Conservation (phyloP, 2,888 invertebrate genomes). For the Julus scandinavius region DNA sequence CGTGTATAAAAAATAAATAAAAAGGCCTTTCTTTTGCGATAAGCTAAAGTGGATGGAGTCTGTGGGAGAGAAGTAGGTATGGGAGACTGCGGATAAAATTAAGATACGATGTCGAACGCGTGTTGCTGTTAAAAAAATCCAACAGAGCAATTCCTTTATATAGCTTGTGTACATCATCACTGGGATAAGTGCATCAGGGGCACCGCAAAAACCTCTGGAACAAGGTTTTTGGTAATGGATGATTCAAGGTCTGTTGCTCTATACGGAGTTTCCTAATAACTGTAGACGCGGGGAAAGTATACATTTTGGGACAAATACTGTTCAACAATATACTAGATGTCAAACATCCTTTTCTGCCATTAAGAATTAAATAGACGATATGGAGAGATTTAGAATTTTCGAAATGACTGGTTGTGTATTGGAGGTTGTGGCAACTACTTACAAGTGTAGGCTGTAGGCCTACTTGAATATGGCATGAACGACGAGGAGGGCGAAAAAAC, state of each 20-base stretch:
- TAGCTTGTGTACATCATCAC: neutral
- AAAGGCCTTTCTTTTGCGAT: constrained; percentile 30
- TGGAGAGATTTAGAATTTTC: too few species aligned
- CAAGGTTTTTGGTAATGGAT: neutral
- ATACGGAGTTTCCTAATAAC: neutral
- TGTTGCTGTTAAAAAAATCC: neutral
- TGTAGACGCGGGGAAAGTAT: too few species aligned
- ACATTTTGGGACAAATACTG: too few species aligned
- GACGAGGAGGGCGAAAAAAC: too few species aligned
- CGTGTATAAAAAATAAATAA: neutral
- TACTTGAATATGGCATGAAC: too few species aligned
- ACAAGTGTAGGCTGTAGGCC: too few species aligned
- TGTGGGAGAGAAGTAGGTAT: neutral
- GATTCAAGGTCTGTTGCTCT: neutral
- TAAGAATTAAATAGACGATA: too few species aligned
- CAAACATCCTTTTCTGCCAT: too few species aligned
- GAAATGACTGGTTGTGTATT: too few species aligned
- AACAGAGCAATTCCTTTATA: constrained; percentile 25
- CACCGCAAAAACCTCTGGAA: neutral
- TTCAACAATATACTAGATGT: too few species aligned
- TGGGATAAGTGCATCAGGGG: neutral
- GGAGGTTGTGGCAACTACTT: too few species aligned
- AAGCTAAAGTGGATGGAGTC: constrained; percentile 24
- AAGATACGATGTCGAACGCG: neutral
- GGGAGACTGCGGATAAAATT: neutral